Evolutionary conservation across 2,888 invertebrate species (phyloP), one percentile per base, ranked within the genome.

Genomic region (Ephialtes manifestator): DNA sequence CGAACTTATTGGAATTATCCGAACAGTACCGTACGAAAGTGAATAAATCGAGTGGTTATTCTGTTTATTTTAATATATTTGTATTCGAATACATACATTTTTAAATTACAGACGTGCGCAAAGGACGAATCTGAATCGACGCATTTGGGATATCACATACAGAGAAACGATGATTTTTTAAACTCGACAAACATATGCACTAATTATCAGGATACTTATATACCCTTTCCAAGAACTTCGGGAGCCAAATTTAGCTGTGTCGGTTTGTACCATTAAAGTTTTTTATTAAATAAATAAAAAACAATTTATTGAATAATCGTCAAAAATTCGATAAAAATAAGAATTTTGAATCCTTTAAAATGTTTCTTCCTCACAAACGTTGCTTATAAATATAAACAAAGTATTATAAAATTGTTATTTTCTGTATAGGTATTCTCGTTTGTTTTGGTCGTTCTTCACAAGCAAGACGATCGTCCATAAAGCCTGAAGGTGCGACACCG

Each of bases 151-250:
- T 93, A 94, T 79, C 92, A 91, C 24, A 92, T 94, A 68, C 92
- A 93, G 75, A 91, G 93, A 75, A 91, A 90, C 70, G 89, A 91
- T 43, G 93, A 90, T 81, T 94, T 93, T 63, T 84, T 93, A 63
- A 92, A 90, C 67, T 92, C 94, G 2, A 90, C 93, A 4, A 93
- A 91, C 76, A 92, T 94, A 65, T 93, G 90, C 51, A 88, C 92
- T 5, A 93, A 93, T 89, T 94, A 93, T 88, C 93, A 95, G 46
- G 98, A 98, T 91, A 96, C 97, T 8, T 97, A 97, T 92, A 97
- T 99, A 88, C 99, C 99, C 0, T 99, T 98, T 94, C 99, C 99
- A 0, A 95, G 98, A 76, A 99, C 99, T 0, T 98, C 98, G 11
- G 99, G 99, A 0, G 99, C 98, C 0, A 97, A 97, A 90, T 99